A percentile compares a stretch with the other conserved stretches of the same genome.
phyloP scores from a whole-genome alignment of 2,113 vertebrate genomes.

The Tachuris rubrigastra region DNA sequence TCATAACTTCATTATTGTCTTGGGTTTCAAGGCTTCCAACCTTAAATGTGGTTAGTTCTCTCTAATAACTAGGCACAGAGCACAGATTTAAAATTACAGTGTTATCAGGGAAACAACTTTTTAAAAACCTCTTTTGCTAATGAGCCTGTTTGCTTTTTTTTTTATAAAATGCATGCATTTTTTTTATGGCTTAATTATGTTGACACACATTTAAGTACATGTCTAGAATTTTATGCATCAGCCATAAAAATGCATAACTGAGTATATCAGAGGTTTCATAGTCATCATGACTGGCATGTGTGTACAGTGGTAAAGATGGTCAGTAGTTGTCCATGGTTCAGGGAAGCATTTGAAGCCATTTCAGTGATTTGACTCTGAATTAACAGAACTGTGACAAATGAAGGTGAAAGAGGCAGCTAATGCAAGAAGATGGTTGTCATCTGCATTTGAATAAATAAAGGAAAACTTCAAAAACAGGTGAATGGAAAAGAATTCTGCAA shows the following conservation, averaged over 20 bases:
- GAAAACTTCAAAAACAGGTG: neutral
- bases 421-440: neutral
- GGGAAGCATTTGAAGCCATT: neutral
- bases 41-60: neutral
- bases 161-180: neutral
- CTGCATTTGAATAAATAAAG: neutral
- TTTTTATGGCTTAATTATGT: neutral
- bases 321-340: neutral
- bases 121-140: neutral
- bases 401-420: neutral
- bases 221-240: neutral
- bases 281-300: neutral
- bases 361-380: neutral
- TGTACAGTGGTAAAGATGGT: neutral
- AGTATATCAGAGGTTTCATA: neutral
- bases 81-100: neutral
- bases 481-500: neutral
- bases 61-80: neutral
- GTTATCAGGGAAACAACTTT: neutral
- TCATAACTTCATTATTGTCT: neutral
- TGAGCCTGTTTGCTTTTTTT: neutral
- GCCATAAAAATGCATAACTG: neutral
- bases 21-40: neutral
- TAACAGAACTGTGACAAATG: neutral
- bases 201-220: neutral